These are phyloP conservation scores for Osmoderma eremita DNA, from an alignment of 2,888 invertebrate species.

Conservation along the genomic window DNA sequence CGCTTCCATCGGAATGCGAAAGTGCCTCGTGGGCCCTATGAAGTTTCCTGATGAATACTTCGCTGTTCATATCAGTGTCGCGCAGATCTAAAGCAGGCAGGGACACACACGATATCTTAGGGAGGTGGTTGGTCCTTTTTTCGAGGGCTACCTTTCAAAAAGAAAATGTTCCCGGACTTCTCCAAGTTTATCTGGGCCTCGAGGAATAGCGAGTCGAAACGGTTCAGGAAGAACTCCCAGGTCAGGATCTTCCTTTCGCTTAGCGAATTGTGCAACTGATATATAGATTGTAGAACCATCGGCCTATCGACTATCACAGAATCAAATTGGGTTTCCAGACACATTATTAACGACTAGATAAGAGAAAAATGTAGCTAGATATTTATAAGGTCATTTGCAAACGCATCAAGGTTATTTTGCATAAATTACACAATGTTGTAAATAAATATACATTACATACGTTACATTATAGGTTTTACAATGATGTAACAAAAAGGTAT, in stretches of 20 bases:
- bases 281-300: slow-evolving; percentile 94
- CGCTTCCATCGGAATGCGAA: slow-evolving; percentile 76
- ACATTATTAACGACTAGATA: slow-evolving; percentile 82
- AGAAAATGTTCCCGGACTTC: slow-evolving; percentile 69
- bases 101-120: neutral
- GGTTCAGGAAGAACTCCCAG: slow-evolving; percentile 98
- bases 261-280: slow-evolving; percentile 92
- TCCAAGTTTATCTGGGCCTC: slow-evolving; percentile 95
- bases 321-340: slow-evolving; percentile 98
- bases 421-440: no score
- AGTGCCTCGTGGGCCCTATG: slow-evolving; percentile 90
- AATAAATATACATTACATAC: no score
- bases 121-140: neutral
- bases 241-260: slow-evolving; percentile 89
- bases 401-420: no score
- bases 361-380: slow-evolving; percentile 39
- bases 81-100: slow-evolving; percentile 76
- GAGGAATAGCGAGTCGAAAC: slow-evolving; percentile 93
- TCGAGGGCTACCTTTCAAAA: slow-evolving; percentile 72
- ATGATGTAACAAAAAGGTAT: no score
- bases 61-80: slow-evolving; percentile 88
- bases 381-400: slow-evolving; percentile 9
- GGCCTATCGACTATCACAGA: slow-evolving; percentile 95
- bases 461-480: no score
- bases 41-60: slow-evolving; percentile 85